Evolutionary conservation across 30 jellyfish, hydroid and myxozoan genomes (phyloP), one percentile per base, ranked within the genome.

Genomic region (Turritopsis rubra): DNA sequence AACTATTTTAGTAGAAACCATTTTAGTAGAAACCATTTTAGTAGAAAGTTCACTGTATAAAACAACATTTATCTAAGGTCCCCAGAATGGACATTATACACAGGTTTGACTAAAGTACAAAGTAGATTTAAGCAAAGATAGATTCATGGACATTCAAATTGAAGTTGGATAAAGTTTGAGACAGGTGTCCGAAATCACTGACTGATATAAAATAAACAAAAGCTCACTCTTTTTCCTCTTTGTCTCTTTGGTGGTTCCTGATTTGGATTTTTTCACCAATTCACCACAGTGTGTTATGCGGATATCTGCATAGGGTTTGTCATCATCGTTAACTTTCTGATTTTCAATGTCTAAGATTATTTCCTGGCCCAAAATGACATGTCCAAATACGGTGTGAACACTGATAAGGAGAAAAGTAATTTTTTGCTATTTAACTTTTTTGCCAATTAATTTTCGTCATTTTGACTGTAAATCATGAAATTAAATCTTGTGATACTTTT

Each of bases 241-340:
- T 19, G 22, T 75, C 31, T 83, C 81, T 78, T 74, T 78, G 28
- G 41, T 29, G 20, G 25, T n/a, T 24, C 30, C 71, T 18, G 73
- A 88, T 60, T 86, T 91, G 13, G 96, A 68, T 52, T 82, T 90
- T 86, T 95, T 95, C 28, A 95, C 84, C n/a, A 95, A 86, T 73
- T 95, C 99, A 7, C 99, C 99, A 60, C 98, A 95, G 74, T 88
- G 90, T 7, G 88, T 16, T 8, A 95, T 84, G 28, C 94, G 80
- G 16, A 95, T 82, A 29, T 90, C 98, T 1, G 99, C 99, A 73
- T 90, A 90, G 16, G 99, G 99, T 75, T 88, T 95, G 85, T 86
- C 95, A 27, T 87, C 41, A 72, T 75, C 77, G 60, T 95, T 97
- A 1, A 95, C 96, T 80, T 88, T 90, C 81, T 95, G 99, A 71